Evolutionary conservation across 1,140 invertebrate genomes (phyloP).

Genomic region (Drosophila quadrilineata): DNA sequence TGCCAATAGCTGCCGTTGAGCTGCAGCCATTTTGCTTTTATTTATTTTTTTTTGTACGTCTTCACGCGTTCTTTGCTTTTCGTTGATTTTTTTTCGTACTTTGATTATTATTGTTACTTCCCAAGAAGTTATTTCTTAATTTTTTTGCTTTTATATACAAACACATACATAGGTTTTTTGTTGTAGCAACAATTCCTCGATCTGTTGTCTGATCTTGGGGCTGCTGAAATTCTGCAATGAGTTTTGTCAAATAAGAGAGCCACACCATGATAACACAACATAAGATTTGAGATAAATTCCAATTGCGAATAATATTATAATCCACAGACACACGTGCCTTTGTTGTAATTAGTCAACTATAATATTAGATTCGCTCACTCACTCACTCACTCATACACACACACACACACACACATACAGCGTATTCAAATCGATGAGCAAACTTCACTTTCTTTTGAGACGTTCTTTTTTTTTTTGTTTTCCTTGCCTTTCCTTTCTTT

Average conservation of each 20-base stretch:
- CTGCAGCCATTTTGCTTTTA: slow-evolving; percentile 49
- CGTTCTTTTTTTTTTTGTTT: slow-evolving; percentile 67
- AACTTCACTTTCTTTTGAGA: slow-evolving; percentile 69
- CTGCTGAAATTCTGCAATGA: slow-evolving; percentile 45
- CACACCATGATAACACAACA: not conserved
- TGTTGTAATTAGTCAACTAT: slow-evolving; percentile 1
- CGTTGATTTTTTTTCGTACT: not conserved
- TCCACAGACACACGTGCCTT: slow-evolving; percentile 14
- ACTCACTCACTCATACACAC: slow-evolving; percentile 18
- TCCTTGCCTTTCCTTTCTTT: slow-evolving; percentile 61
- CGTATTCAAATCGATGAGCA: slow-evolving; percentile 6
- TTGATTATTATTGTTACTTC: not conserved
- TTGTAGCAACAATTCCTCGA: too few species aligned
- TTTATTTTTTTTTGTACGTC: not conserved
- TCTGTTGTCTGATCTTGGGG: not conserved
- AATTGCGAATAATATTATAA: not conserved
- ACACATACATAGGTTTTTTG: too few species aligned
- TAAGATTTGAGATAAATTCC: not conserved
- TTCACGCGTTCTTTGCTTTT: not conserved
- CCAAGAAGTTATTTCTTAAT: slow-evolving; percentile 4
- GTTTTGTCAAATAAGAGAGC: slow-evolving; percentile 27
- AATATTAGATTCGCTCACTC: too few species aligned
- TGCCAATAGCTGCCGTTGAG: slow-evolving; percentile 48
- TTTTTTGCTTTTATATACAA: not conserved
- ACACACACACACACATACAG: not conserved